Percentiles rank a stretch among this genome's conserved stretches.
These are phyloP conservation scores for Sebastes nivosus DNA, from an alignment of 2,797 vertebrate species.

Conservation along the genomic window DNA sequence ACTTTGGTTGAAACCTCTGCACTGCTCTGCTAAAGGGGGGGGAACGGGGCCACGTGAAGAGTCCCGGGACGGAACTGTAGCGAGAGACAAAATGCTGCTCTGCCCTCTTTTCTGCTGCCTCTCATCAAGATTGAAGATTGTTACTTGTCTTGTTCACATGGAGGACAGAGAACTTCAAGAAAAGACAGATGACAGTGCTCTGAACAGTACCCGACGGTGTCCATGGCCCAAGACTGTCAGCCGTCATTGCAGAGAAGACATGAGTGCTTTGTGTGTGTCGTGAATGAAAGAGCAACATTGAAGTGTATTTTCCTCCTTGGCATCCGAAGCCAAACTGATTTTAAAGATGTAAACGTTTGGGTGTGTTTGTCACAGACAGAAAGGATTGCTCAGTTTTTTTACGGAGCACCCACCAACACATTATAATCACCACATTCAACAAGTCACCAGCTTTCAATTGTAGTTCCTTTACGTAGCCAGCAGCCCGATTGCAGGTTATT, in stretches of 20 bases:
- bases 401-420: not conserved
- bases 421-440: conserved; percentile 2
- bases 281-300: conserved; percentile 34
- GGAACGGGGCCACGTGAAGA: not conserved
- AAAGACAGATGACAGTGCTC: not conserved
- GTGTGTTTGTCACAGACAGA: conserved; percentile 8
- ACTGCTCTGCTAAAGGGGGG: not conserved
- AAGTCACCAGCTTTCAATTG: conserved; percentile 12
- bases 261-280: conserved; percentile 21
- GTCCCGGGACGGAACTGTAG: not conserved
- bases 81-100: conserved; percentile 17
- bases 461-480: not conserved
- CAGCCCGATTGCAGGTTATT: not conserved
- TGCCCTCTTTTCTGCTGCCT: conserved; percentile 37
- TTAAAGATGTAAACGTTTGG: conserved; percentile 13
- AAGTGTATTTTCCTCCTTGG: conserved; percentile 15
- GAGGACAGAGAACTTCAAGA: conserved; percentile 3
- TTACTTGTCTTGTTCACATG: conserved; percentile 5
- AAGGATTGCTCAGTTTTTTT: not conserved
- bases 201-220: not conserved
- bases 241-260: not conserved
- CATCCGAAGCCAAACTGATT: conserved; percentile 61
- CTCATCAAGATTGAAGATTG: conserved; percentile 5
- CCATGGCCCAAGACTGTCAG: conserved; percentile 10
- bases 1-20: conserved; percentile 25